A percentile compares a stretch with the other conserved stretches of the same genome.
These are phyloP conservation scores for Rotaria socialis DNA, from an alignment of 2,888 invertebrate species.

Conservation along the genomic window DNA sequence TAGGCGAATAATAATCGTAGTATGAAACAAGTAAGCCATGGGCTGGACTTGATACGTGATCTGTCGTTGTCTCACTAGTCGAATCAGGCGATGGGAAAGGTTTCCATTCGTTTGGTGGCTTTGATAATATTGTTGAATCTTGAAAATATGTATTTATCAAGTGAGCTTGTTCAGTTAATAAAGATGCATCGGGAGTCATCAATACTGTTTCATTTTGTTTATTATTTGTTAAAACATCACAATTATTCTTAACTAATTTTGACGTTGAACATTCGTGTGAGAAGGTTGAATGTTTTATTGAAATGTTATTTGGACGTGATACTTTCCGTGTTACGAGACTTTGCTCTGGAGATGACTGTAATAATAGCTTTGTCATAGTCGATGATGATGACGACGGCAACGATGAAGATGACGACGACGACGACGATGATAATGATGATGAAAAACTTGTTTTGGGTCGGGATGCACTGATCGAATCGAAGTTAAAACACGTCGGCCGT, in stretches of 20 bases:
- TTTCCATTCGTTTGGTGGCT: not conserved
- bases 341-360: not conserved
- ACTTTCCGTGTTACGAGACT: not conserved
- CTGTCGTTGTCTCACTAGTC: not conserved
- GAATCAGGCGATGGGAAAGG: not conserved
- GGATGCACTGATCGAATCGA: not conserved
- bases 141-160: conserved; percentile 22
- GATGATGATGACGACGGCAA: not conserved
- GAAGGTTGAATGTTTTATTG: not conserved
- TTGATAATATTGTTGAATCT: not conserved
- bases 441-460: not conserved
- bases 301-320: not conserved
- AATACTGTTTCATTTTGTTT: not conserved
- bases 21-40: not conserved
- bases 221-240: not conserved
- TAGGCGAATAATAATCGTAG: not conserved
- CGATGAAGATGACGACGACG: too few species aligned
- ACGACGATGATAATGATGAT: too few species aligned
- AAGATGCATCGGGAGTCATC: not conserved
- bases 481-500: conserved; percentile 15
- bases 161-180: not conserved
- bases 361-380: not conserved
- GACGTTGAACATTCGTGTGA: not conserved
- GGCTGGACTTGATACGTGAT: not conserved
- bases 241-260: not conserved